Base-by-base conservation (phyloP, 2,888 invertebrate species). In the Tenthredo livida region DNA sequence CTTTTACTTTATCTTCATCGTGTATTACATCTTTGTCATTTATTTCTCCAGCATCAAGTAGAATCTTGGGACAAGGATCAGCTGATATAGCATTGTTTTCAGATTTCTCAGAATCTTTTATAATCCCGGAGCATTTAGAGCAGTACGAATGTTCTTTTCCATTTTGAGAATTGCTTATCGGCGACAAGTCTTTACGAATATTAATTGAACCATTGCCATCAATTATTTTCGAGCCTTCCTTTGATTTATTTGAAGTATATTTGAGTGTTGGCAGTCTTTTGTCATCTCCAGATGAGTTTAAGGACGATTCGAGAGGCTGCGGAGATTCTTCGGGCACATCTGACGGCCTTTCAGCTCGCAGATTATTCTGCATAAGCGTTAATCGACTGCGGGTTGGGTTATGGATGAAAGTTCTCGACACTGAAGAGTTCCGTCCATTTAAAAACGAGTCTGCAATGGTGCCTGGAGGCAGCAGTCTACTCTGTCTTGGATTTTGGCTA, bases 251-350 rank as follows among this genome's bases (percentile, higher is more conserved):
- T 29, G 10, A 6, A 25, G 25, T 47, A 75, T n/a, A 25, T 21
- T 37, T 47, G 0, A 17, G 47, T 50, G 12, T 17, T 25, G 50
- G 25, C 43, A 21, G 50, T 47, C 7, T 50, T 10, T 33, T 29
- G 9, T 15, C 54, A 4, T 77, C 37, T 4, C 17, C 80, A 21
- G 40, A 58, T 15, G 37, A 29, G 17, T 77, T n/a, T 1, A 33
- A 9, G 15, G 80, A 80, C 6, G 58, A 17, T 12, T 80, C 80
- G 40, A 61, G 61, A 80, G 58, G 37, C 21, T 61, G 43, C n/a
- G 67, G 54, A 3, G 67, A 67, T 47, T 83, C 83, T 37, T 83
- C 67, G 12, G 47, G 47, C 10, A 83, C 70, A 83, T 83, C n/a
- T 6, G 83, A 83, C 1, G 25, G 83, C 12, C 83, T 17, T 29